A percentile compares a stretch with the other conserved stretches of the same genome.
phyloP scores from a whole-genome alignment of 2,113 vertebrate species.

The Lichenostomus cassidix region DNA sequence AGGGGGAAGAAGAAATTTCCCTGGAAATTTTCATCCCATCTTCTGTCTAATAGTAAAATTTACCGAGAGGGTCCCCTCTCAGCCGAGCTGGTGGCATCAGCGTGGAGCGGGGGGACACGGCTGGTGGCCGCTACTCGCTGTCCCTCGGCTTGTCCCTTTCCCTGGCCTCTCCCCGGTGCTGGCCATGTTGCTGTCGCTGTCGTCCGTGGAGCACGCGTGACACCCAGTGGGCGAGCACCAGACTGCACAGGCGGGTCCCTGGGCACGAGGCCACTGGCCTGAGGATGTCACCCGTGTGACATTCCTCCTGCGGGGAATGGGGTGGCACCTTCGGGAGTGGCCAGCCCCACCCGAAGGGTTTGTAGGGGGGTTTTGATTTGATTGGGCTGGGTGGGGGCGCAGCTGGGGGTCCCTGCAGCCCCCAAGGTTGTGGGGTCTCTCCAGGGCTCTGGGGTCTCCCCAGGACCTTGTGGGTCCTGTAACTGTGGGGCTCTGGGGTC shows the following conservation, averaged over 20 bases:
- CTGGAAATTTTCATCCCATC: neutral
- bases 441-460: neutral
- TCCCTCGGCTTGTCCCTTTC: neutral
- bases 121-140: neutral
- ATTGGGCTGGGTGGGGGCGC: neutral
- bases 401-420: fast-evolving
- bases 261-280: fast-evolving
- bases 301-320: fast-evolving
- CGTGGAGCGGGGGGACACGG: neutral
- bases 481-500: neutral
- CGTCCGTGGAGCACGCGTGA: slow-evolving; percentile 3
- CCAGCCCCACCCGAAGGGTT: no score
- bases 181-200: neutral
- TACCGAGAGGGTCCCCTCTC: fast-evolving
- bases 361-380: neutral
- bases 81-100: neutral
- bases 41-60: fast-evolving
- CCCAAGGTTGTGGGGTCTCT: neutral
- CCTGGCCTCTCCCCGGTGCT: fast-evolving
- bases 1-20: neutral
- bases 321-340: neutral
- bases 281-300: fast-evolving
- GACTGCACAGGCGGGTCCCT: neutral
- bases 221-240: slow-evolving; percentile 3
- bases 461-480: neutral